phyloP scores from a whole-genome alignment of 2,113 vertebrate species.

The Nothoprocta pentlandii region DNA sequence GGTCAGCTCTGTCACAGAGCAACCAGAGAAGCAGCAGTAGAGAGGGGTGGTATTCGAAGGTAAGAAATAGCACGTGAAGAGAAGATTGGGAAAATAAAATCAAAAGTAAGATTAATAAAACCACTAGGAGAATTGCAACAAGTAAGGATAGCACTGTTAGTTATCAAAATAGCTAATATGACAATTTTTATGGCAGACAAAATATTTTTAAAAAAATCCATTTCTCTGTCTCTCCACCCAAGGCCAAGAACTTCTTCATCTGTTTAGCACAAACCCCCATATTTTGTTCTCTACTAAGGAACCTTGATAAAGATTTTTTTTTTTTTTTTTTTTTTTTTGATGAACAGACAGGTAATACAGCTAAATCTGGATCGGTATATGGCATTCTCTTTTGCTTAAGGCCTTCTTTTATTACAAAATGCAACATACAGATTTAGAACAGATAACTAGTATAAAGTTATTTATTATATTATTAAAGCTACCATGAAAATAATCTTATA shows the following conservation, averaged over 20 bases:
- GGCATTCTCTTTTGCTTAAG: not conserved
- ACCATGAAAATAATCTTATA: not conserved
- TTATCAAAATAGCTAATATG: not conserved
- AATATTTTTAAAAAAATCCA: not conserved
- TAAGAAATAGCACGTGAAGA: not conserved
- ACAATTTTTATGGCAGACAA: not conserved
- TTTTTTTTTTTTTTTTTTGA: too few species aligned
- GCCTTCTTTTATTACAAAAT: not conserved
- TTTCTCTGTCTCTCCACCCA: not conserved
- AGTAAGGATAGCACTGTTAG: not conserved
- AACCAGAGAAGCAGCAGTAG: not conserved
- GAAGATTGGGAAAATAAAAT: not conserved
- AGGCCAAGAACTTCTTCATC: not conserved
- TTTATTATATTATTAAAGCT: not conserved
- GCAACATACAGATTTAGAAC: not conserved
- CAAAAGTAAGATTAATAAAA: not conserved
- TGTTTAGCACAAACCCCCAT: not conserved
- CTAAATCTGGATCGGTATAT: not conserved
- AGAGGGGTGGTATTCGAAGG: not conserved
- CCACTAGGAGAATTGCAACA: not conserved
- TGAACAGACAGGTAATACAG: not conserved
- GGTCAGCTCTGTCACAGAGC: not conserved
- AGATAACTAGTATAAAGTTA: not conserved
- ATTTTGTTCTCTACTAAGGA: not conserved
- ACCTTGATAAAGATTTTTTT: not conserved